Evolutionary conservation across 2,888 invertebrate species (phyloP).

Genomic region (Gastrophysa polygoni): DNA sequence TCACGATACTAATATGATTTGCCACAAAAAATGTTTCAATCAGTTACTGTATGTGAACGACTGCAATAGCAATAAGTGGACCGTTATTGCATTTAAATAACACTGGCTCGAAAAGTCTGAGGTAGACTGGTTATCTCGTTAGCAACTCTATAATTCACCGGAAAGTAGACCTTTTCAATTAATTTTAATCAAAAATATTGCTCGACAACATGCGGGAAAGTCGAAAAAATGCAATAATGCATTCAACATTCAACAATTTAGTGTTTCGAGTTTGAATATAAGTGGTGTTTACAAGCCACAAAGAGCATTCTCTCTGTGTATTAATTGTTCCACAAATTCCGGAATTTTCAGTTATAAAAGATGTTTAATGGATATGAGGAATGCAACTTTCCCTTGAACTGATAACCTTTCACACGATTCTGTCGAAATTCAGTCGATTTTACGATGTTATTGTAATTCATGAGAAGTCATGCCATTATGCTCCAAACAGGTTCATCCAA

Average conservation of each 20-base stretch:
- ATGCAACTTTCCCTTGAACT: conserved; percentile 36
- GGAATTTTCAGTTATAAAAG: conserved; percentile 18
- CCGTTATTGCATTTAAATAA: conserved; percentile 12
- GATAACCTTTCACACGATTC: conserved; percentile 38
- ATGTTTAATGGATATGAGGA: conserved; percentile 30
- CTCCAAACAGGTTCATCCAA: conserved; percentile 1
- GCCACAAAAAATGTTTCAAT: too few species aligned
- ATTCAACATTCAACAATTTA: conserved; percentile 11
- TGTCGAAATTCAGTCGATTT: conserved; percentile 23
- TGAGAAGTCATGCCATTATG: neutral
- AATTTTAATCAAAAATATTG: conserved; percentile 18
- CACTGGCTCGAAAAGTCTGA: conserved; percentile 1
- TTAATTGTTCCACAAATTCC: conserved; percentile 12
- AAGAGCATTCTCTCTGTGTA: conserved; percentile 19
- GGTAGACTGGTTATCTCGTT: conserved; percentile 10
- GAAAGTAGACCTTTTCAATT: conserved; percentile 17
- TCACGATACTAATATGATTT: too few species aligned
- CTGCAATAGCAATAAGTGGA: neutral
- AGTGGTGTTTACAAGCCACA: conserved; percentile 19
- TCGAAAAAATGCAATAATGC: conserved; percentile 9
- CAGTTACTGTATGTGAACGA: neutral
- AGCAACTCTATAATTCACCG: conserved; percentile 18
- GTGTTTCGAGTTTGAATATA: conserved; percentile 19
- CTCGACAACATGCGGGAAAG: neutral
- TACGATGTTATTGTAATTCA: conserved; percentile 6